Percentiles rank a stretch among this genome's conserved stretches.
Conservation (phyloP, 2,113 vertebrate genomes). For the Gymnorhina tibicen region DNA sequence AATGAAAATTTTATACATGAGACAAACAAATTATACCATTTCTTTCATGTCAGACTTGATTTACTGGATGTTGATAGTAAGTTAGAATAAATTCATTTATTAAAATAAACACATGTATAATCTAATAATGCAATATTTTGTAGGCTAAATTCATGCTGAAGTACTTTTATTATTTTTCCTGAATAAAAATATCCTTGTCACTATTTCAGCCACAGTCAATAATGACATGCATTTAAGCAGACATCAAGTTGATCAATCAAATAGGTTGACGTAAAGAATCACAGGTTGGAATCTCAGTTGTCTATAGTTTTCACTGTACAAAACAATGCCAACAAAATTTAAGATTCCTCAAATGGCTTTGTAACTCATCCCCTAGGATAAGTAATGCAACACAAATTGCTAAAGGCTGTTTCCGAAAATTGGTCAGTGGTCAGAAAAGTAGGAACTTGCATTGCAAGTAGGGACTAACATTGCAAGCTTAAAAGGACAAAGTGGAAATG, state of each 20-base stretch:
- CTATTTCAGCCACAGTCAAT: not conserved
- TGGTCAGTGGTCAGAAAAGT: not conserved
- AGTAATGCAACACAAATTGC: not conserved
- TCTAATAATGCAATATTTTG: not conserved
- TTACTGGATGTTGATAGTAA: not conserved
- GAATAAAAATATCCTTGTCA: not conserved
- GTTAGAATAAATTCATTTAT: not conserved
- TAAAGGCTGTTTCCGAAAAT: not conserved
- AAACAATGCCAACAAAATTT: not conserved
- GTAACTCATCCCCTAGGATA: not conserved
- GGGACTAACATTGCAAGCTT: not conserved
- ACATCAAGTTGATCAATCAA: not conserved
- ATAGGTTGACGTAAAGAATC: not conserved
- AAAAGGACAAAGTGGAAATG: slow-evolving; percentile 1
- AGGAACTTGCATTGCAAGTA: not conserved
- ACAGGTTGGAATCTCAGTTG: not conserved
- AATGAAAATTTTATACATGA: not conserved
- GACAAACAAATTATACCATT: not conserved
- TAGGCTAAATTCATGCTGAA: not conserved
- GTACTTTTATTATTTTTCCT: not conserved
- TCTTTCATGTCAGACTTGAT: not conserved
- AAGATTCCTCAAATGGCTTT: not conserved
- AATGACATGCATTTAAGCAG: not conserved
- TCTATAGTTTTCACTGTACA: not conserved
- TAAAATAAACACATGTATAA: not conserved